Percentiles rank a stretch among this genome's conserved stretches.
phyloP scores from a whole-genome alignment of 2,888 invertebrate genomes.

The Drosophila mulleri region DNA sequence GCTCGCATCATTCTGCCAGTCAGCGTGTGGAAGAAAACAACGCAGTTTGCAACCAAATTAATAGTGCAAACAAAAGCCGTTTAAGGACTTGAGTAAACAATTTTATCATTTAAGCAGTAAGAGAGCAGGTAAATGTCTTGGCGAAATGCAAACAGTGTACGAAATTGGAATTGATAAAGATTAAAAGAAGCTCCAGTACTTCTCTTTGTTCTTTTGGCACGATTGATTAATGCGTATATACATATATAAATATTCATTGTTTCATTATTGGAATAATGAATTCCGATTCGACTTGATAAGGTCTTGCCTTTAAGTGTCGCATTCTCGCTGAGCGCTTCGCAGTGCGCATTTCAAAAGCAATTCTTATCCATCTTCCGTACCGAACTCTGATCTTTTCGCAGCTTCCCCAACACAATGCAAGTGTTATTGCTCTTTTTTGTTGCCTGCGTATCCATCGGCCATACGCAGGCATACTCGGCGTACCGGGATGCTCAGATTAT shows the following conservation, averaged over 20 bases:
- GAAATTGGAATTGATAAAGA: background rate
- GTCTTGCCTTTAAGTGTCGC: slow-evolving; percentile 18
- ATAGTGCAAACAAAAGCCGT: slow-evolving; percentile 6
- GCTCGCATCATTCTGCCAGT: slow-evolving; percentile 8
- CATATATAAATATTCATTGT: background rate
- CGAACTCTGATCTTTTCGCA: slow-evolving; percentile 13
- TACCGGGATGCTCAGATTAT: slow-evolving; percentile 72
- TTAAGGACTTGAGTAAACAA: slow-evolving; percentile 12
- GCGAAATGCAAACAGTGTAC: background rate
- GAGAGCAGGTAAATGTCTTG: slow-evolving; percentile 13
- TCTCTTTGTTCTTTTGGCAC: slow-evolving; percentile 33
- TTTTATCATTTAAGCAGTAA: background rate
- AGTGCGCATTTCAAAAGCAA: slow-evolving; percentile 5
- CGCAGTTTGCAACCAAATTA: slow-evolving; percentile 6
- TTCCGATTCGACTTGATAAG: slow-evolving; percentile 20
- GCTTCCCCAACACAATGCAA: slow-evolving; percentile 35
- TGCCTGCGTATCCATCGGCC: slow-evolving; percentile 21
- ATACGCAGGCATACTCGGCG: slow-evolving; percentile 70
- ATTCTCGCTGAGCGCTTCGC: background rate
- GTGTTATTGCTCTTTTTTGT: slow-evolving; percentile 28
- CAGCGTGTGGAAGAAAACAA: slow-evolving; percentile 33
- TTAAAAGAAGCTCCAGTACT: background rate
- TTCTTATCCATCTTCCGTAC: background rate
- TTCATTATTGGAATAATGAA: slow-evolving; percentile 4
- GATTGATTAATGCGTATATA: background rate